Evolutionary conservation across 64 coral and sea anemone genomes (phyloP).

Genomic region (Astreopora myriophthalma): DNA sequence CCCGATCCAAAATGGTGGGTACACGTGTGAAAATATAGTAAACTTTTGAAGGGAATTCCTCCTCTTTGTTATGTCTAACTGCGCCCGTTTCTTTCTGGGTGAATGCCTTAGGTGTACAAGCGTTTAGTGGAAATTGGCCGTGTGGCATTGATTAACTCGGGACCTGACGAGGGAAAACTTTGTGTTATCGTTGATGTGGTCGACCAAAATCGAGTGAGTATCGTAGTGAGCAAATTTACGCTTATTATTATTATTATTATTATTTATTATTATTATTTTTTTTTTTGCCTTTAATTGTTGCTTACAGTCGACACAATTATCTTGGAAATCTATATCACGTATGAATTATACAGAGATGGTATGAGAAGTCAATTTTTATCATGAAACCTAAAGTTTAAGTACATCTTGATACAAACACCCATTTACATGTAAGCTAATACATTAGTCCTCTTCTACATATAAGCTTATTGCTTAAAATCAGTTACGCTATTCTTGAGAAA

Average conservation of each 20-base stretch:
- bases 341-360: too few relatives aligned
- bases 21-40: constrained; percentile 79
- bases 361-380: too few relatives aligned
- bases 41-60: constrained; percentile 34
- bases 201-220: constrained; percentile 97
- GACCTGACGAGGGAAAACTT: constrained; percentile 95
- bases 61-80: not conserved
- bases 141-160: constrained; percentile 93
- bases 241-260: not conserved
- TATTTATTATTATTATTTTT: too few relatives aligned
- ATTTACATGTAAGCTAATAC: too few relatives aligned
- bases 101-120: constrained; percentile 87
- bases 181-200: constrained; percentile 99
- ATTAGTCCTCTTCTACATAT: too few relatives aligned
- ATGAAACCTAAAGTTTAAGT: too few relatives aligned
- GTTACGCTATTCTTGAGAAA: too few relatives aligned
- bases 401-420: too few relatives aligned
- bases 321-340: too few relatives aligned
- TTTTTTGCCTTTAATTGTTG: not conserved
- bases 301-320: too few relatives aligned
- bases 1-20: constrained; percentile 97
- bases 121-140: constrained; percentile 99
- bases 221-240: too few relatives aligned
- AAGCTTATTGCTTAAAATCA: too few relatives aligned
- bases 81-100: constrained; percentile 4